Evolutionary conservation across 2,888 invertebrate genomes (phyloP).

Genomic region (Tachina grossa): DNA sequence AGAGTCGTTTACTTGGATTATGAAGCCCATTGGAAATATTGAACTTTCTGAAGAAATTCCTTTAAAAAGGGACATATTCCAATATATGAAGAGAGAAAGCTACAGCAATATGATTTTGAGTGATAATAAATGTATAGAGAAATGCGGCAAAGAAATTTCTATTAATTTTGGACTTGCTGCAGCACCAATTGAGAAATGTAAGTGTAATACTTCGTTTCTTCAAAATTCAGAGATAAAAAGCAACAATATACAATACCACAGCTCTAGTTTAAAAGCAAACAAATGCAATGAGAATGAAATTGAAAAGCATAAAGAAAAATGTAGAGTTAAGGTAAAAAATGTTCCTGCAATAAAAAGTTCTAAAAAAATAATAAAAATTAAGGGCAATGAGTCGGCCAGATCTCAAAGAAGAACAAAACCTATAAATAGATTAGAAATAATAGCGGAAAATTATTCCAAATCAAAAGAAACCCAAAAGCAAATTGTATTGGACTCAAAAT

Average conservation of each 20-base stretch:
- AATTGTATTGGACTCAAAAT: not conserved
- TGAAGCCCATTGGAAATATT: constrained; percentile 45
- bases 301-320: not conserved
- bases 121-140: not conserved
- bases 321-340: not conserved
- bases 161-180: not conserved
- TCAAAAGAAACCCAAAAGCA: not conserved
- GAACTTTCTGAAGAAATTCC: not conserved
- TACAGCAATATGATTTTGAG: not conserved
- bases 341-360: not conserved
- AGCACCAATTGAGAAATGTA: not conserved
- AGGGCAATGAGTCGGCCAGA: not conserved
- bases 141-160: not conserved
- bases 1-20: constrained; percentile 52
- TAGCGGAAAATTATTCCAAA: too few relatives aligned
- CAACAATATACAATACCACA: not conserved
- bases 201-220: too few relatives aligned
- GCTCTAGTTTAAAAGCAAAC: not conserved
- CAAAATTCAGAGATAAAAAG: not conserved
- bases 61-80: not conserved
- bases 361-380: not conserved
- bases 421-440: not conserved
- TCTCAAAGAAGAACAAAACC: not conserved
- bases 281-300: not conserved
- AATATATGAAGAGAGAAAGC: not conserved